These are phyloP conservation scores for Danio rerio DNA, from an alignment of 2,113 vertebrate genomes.

Conservation along the genomic window GRCz12tu NC_133196.1:437501-438000, in stretches of 20 bases:
- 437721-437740: constrained; percentile 77
- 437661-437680: constrained; percentile 76
- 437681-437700: constrained; percentile 79
- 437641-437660: constrained; percentile 81
- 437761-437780: constrained; percentile 76
- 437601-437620: constrained; percentile 89
- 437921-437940: constrained; percentile 66
- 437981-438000: not conserved
- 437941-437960: no score
- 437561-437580: no score
- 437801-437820: constrained; percentile 91
- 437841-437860: constrained; percentile 73
- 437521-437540: not conserved
- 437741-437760: constrained; percentile 71
- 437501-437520: no score
- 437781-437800: not conserved
- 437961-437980: not conserved
- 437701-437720: constrained; percentile 71
- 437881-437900: not conserved
- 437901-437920: constrained; percentile 80
- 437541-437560: not conserved
- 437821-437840: constrained; percentile 67
- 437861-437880: constrained; percentile 80
- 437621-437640: not conserved
- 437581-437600: not conserved